Conservation (phyloP, 2,113 vertebrate species). For the Atlantisia rogersi region DNA sequence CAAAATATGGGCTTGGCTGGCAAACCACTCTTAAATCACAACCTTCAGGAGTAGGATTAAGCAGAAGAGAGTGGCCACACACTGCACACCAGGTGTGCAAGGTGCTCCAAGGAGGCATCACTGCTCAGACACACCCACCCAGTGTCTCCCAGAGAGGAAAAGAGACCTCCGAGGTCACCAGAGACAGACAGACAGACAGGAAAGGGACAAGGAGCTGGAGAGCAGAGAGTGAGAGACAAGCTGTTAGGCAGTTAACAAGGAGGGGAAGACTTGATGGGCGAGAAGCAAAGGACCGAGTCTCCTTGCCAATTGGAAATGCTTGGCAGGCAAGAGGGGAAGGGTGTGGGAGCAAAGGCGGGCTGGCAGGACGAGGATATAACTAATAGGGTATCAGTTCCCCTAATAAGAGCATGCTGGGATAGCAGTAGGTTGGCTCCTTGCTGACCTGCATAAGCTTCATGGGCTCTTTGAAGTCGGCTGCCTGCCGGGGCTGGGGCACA, state of each 20-base stretch:
- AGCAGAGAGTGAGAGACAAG: background rate
- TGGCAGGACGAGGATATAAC: background rate
- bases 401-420: background rate
- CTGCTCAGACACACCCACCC: background rate
- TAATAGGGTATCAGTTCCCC: background rate
- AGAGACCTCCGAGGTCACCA: background rate
- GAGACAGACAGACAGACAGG: background rate
- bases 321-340: background rate
- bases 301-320: fast-evolving
- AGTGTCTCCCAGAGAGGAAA: background rate
- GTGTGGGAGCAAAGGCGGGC: background rate
- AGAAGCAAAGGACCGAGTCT: background rate
- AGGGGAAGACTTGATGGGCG: background rate
- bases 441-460: background rate
- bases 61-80: fast-evolving
- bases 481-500: background rate
- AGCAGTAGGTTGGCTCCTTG: background rate
- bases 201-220: background rate
- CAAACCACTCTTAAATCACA: background rate
- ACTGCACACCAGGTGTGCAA: fast-evolving
- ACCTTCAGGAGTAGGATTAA: background rate
- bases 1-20: background rate
- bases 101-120: background rate
- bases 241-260: background rate
- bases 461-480: background rate